These are phyloP conservation scores for Perdita meconis DNA, from an alignment of 2,888 invertebrate species.

Conservation along the genomic window DNA sequence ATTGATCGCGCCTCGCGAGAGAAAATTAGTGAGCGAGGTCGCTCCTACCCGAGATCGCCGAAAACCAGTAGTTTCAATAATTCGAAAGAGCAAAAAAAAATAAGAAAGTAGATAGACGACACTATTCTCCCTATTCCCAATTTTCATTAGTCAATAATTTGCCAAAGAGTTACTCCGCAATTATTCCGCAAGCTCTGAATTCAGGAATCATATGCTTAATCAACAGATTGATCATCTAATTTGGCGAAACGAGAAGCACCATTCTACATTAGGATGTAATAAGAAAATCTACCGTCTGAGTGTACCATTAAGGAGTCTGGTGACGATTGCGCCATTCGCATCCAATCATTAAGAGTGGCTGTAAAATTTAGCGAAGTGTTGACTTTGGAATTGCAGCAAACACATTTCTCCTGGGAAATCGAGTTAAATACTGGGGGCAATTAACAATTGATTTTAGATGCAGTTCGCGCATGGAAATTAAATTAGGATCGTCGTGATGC, in stretches of 20 bases:
- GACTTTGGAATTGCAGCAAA: constrained; percentile 8
- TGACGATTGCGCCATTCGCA: constrained; percentile 47
- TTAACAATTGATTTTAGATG: constrained; percentile 3
- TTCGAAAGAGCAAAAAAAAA: constrained; percentile 8
- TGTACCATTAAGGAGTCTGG: constrained; percentile 41
- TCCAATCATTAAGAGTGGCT: constrained; percentile 40
- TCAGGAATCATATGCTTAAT: no score
- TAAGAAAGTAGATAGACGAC: no score
- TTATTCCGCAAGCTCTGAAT: no score
- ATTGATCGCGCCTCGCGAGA: constrained; percentile 4
- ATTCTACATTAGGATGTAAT: constrained; percentile 44
- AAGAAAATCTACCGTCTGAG: constrained; percentile 39
- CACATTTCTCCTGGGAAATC: background rate
- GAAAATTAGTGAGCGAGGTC: constrained; percentile 11
- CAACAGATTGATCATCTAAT: background rate
- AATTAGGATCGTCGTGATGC: background rate
- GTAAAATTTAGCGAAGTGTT: constrained; percentile 47
- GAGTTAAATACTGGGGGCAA: background rate
- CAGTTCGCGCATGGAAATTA: background rate
- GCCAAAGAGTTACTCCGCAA: no score
- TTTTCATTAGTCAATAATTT: no score
- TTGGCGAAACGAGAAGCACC: constrained; percentile 28
- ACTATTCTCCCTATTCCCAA: no score
- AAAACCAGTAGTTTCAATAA: constrained; percentile 2
- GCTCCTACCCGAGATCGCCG: no score